Evolutionary conservation across 2,888 invertebrate species (phyloP), one percentile per base, ranked within the genome.

Genomic region (Agrochola lychnidis): DNA sequence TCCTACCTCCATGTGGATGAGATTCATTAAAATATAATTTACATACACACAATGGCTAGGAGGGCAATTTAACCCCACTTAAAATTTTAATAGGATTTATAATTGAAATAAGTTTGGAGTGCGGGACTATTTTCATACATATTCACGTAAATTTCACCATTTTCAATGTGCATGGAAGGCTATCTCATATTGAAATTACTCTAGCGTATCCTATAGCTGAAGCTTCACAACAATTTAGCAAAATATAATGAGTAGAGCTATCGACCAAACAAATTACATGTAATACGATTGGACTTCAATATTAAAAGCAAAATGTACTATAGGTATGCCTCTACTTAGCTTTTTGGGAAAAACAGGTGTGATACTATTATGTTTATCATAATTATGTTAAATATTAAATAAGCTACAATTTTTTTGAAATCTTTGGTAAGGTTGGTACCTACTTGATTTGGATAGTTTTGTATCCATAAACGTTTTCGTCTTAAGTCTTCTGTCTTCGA

Each of bases 31-130:
- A 79, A 79, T 53, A 79, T 73, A 64, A 79, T 79, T 79, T 70
- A 40, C 79, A 79, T 79, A 78, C 66, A 61, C 71, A 66, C 45
- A 70, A 64, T 1, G 51, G 36, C 57, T 45, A 19, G 36, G 56
- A 71, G 25, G 36, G 68, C 42, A 71, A 69, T 76, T 76, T 62
- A 70, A 75, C 73, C 76, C 76, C 63, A 64, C 78, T 82, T 78
- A 73, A 62, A 80, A 79, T 73, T 76, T 78, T 83, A 74, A 83
- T 78, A 76, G 78, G 78, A 74, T 79, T 70, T 70, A 69, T 81
- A 78, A 83, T 80, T 74, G 77, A 74, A 78, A 81, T 78, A 83
- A 82, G 66, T 82, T 75, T 19, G 45, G 57, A 68, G 73, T 30
- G 14, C 67, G 61, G 40, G 51, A 71, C 64, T 80, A n/a, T 62